Base-by-base conservation (phyloP, 2,888 invertebrate species). In the Pristionchus arcanus region DNA sequence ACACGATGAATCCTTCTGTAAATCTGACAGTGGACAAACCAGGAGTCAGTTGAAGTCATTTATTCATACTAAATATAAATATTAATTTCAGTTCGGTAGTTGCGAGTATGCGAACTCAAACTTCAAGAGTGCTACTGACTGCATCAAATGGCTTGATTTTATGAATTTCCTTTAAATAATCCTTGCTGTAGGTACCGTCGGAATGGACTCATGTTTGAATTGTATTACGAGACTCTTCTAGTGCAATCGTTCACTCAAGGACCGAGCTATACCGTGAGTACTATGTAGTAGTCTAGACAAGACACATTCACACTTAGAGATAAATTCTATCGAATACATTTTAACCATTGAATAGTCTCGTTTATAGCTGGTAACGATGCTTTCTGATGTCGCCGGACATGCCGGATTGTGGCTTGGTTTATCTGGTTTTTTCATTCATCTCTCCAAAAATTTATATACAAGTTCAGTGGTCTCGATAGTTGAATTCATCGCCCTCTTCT, bases 51-150 rank as follows among this genome's bases (percentile, higher is more conserved):
- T 21, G 42, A 81, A 81, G 9, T 31, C 15, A 25, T 25, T n/a
- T 34, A 25, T 37, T 53, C 83, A 53, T 25, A 16, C 1, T 28
- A 63, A 63, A 11, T 63, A 25, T 55, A 16, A 7, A 42, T 16
- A 16, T 11, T 4, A 2, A 59, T 31, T 28, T 11, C 84, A 85
- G 84, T 85, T 49, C 59, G 84, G 84, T 15, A 85, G 84, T 21
- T 85, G 84, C 59, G 84, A 85, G 31, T 85, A 85, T 25, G 84
- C 84, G 31, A 85, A 85, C n/a, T 59, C 42, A 34, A 83, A 83
- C 83, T 83, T 83, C 83, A 49, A 83, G 37, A 25, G 55, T 5
- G 53, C 83, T 19, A 19, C 53, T 16, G 53, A 49, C 0, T 83
- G 83, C 83, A 83, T 83, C 15, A 53, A 83, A 55, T 83, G 83